These are phyloP conservation scores for Salminus brasiliensis DNA, from an alignment of 2,113 vertebrate species.

Conservation along the genomic window DNA sequence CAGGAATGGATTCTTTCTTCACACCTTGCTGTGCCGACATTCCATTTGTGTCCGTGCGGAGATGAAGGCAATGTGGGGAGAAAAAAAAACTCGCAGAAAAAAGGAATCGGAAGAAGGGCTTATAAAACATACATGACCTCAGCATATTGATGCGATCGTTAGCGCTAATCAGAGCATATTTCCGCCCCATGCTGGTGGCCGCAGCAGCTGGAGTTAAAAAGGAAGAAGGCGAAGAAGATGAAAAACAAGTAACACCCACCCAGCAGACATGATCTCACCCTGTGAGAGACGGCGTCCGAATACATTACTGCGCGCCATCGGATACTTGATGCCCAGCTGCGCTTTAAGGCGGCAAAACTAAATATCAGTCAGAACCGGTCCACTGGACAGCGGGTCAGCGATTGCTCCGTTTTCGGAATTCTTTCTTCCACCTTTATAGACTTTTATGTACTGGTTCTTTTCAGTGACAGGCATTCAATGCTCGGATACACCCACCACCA, in stretches of 20 bases:
- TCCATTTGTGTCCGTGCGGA: constrained; percentile 13
- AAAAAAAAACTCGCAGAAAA: constrained; percentile 23
- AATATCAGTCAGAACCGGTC: neutral
- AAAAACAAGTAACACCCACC: neutral
- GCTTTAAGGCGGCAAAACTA: neutral
- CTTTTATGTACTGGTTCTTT: neutral
- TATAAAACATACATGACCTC: constrained; percentile 38
- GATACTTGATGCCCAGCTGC: neutral
- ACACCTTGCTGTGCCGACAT: constrained; percentile 45
- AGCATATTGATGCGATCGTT: neutral
- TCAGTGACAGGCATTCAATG: neutral
- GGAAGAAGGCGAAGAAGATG: neutral
- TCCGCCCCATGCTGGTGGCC: neutral
- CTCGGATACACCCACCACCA: neutral
- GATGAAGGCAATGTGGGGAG: constrained; percentile 29
- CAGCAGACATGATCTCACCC: neutral
- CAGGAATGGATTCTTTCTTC: constrained; percentile 31
- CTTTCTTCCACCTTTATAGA: neutral
- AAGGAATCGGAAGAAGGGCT: constrained; percentile 25
- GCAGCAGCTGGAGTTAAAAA: neutral
- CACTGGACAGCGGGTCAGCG: neutral
- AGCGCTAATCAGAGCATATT: constrained; percentile 10
- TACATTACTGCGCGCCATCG: neutral
- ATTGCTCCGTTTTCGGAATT: neutral
- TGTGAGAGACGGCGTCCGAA: neutral